Conservation (phyloP, 2,113 vertebrate genomes). For the Charadrius vociferus region DNA sequence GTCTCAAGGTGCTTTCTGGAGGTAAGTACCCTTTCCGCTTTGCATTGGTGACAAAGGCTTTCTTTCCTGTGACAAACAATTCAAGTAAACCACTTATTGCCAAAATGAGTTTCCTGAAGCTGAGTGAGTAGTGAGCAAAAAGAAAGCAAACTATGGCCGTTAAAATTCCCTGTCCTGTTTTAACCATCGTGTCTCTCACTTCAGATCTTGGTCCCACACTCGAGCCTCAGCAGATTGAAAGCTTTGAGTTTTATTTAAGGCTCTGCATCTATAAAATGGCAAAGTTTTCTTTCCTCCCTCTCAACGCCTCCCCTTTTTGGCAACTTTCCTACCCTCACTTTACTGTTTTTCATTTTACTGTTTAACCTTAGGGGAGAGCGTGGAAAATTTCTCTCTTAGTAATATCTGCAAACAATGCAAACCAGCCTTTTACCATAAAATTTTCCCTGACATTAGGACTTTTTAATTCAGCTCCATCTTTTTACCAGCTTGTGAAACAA, state of each 20-base stretch:
- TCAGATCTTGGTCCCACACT: not conserved
- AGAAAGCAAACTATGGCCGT: not conserved
- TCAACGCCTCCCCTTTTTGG: slow-evolving; percentile 33
- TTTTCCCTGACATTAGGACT: slow-evolving; percentile 30
- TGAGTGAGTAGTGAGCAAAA: not conserved
- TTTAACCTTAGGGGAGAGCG: slow-evolving; percentile 34
- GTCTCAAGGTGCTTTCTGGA: not conserved
- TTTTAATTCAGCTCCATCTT: slow-evolving; percentile 43
- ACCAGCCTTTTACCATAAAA: slow-evolving; percentile 25
- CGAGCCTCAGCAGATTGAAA: not conserved
- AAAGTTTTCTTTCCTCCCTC: slow-evolving; percentile 19
- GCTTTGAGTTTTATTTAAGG: slow-evolving; percentile 36
- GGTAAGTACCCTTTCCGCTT: not conserved
- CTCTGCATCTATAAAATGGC: not conserved
- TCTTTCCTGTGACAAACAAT: not conserved
- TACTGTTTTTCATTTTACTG: slow-evolving; percentile 9
- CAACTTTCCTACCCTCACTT: slow-evolving; percentile 41
- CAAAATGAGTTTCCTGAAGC: not conserved
- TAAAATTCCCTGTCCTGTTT: not conserved
- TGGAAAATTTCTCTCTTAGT: not conserved
- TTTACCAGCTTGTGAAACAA: slow-evolving; percentile 42
- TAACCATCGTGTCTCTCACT: not conserved
- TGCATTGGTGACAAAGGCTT: not conserved
- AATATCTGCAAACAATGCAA: slow-evolving; percentile 13
- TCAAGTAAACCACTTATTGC: not conserved